A percentile compares a stretch with the other conserved stretches of the same genome.
phyloP scores from a whole-genome alignment of 2,888 invertebrate genomes.

The Temnothorax rugatulus region DNA sequence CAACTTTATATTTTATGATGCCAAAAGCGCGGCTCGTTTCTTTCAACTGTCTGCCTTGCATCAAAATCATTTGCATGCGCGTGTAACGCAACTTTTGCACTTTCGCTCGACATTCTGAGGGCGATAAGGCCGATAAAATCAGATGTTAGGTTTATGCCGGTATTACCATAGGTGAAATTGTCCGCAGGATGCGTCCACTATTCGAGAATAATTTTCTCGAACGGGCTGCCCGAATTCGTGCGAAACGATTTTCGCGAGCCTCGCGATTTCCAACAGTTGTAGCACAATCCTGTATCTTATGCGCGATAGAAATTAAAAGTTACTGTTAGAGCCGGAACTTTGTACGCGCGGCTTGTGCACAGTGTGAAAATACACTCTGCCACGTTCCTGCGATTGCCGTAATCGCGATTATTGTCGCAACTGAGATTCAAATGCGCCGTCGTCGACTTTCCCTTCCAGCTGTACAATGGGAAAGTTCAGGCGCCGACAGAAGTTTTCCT shows the following conservation, averaged over 20 bases:
- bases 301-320: slow-evolving; percentile 52
- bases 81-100: slow-evolving; percentile 4
- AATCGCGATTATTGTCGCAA: slow-evolving; percentile 51
- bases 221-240: slow-evolving; percentile 54
- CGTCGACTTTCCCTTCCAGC: slow-evolving; percentile 14
- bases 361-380: neutral
- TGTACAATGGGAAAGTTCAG: slow-evolving; percentile 41
- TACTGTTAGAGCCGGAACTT: slow-evolving; percentile 27
- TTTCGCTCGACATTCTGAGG: slow-evolving; percentile 1
- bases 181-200: slow-evolving; percentile 49
- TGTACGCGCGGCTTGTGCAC: neutral
- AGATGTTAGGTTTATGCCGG: slow-evolving; percentile 43
- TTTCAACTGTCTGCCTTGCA: slow-evolving; percentile 28
- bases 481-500: slow-evolving; percentile 35
- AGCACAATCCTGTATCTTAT: neutral
- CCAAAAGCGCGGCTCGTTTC: slow-evolving; percentile 45
- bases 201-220: slow-evolving; percentile 59
- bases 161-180: slow-evolving; percentile 53
- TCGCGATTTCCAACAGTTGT: slow-evolving; percentile 39
- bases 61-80: slow-evolving; percentile 36
- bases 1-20: slow-evolving; percentile 40
- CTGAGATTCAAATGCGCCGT: slow-evolving; percentile 50
- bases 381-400: slow-evolving; percentile 22
- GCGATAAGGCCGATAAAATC: slow-evolving; percentile 45
- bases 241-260: slow-evolving; percentile 63